Conservation (phyloP, 1,140 invertebrate genomes). For the Agraylea sexmaculata region DNA sequence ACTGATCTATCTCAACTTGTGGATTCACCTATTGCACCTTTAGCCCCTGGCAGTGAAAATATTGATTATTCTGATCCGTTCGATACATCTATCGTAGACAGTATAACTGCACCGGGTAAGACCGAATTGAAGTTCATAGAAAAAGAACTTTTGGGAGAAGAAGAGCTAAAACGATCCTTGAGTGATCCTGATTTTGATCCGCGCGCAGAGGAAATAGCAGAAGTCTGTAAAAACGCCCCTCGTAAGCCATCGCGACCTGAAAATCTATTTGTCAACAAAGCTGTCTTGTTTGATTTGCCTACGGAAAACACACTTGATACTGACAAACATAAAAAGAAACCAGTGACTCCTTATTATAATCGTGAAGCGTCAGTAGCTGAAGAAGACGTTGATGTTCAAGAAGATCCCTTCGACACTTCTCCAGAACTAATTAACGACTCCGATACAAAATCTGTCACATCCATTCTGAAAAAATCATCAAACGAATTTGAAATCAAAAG, state of each 20-base stretch:
- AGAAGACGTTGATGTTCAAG: conserved; percentile 37
- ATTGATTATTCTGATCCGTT: conserved; percentile 68
- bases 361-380: conserved; percentile 45
- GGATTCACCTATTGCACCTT: conserved; percentile 54
- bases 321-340: conserved; percentile 33
- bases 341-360: conserved; percentile 67
- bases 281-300: conserved; percentile 57
- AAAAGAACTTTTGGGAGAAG: conserved; percentile 54
- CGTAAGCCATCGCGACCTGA: conserved; percentile 48
- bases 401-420: conserved; percentile 42
- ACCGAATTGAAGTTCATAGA: conserved; percentile 68
- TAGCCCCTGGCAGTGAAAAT: conserved; percentile 37
- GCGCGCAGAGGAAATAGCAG: conserved; percentile 40
- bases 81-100: conserved; percentile 66
- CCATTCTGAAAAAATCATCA: conserved; percentile 18
- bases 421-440: conserved; percentile 38
- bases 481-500: conserved; percentile 22
- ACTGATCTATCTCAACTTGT: conserved; percentile 60
- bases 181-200: conserved; percentile 68
- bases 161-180: conserved; percentile 37
- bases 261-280: conserved; percentile 46
- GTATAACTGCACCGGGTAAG: conserved; percentile 56
- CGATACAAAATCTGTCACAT: conserved; percentile 6
- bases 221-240: conserved; percentile 21
- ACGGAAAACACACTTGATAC: conserved; percentile 23